Evolutionary conservation across 1,140 invertebrate genomes (phyloP), one percentile per base, ranked within the genome.

Genomic region (Cotesia vestalis): DNA sequence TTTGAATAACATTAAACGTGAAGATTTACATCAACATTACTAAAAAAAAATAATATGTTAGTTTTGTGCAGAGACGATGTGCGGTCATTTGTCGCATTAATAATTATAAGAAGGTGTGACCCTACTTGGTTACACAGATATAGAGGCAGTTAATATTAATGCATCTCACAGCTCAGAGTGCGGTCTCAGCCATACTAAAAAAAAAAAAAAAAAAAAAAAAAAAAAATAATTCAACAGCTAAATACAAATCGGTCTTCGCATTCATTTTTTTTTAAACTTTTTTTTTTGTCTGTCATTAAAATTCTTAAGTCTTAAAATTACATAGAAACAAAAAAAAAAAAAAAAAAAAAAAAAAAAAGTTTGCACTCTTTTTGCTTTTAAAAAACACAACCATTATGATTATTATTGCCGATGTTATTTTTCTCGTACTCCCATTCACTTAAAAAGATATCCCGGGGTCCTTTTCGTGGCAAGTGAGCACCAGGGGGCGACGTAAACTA

Each of bases 91-190:
- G 83, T 84, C 83, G 80, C 78, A 76, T 80, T 83, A 81, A 83
- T 84, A 83, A 84, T 83, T 83, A 83, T 82, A 83, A 83, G 78
- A 82, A 83, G 83, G 82, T 83, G 83, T 83, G 81, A 82, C 79
- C 77, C 77, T 76, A 78, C 77, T 80, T 34, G 77, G 78, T 82
- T 46, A 46, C 40, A 78, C 80, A 81, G 78, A 78, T 81, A 79
- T 78, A 73, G 63, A 76, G 77, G 77, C 78, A 78, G 60, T 62
- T 46, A 73, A 75, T 80, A 82, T 82, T 82, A 80, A 82, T 81
- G 76, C 75, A 81, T 82, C 79, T 78, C 79, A 75, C 66, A 69
- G 69, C 79, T 78, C 79, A 75, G 60, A 69, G 69, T 72, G 75
- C 61, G 77, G 52, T 12, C 64, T 66, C 40, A 46, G 40, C 40